phyloP scores from a whole-genome alignment of 2,888 invertebrate genomes.

The Hyposoter didymator region DNA sequence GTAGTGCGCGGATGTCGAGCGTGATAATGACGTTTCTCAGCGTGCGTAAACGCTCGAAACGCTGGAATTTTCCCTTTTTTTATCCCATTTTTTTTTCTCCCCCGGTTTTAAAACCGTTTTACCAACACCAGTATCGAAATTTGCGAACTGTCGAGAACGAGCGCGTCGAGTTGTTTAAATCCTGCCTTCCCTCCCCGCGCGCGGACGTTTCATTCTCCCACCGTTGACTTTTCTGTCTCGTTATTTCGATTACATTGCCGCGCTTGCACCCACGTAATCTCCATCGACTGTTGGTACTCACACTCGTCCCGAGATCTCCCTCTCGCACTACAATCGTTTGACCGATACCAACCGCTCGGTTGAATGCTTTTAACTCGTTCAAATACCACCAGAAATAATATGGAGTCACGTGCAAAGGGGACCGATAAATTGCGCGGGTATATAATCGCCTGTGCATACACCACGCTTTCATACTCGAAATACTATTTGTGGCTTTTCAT shows the following conservation, averaged over 20 bases:
- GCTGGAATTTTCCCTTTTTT: conserved; percentile 25
- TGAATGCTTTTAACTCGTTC: conserved; percentile 51
- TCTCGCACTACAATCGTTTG: conserved; percentile 25
- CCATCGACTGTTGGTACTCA: conserved; percentile 70
- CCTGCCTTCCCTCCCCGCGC: conserved; percentile 50
- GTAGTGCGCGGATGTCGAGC: conserved; percentile 33
- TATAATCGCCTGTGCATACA: conserved; percentile 12
- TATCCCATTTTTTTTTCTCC: not conserved
- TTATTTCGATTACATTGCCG: conserved; percentile 76
- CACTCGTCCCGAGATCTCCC: conserved; percentile 6
- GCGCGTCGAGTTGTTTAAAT: conserved; percentile 68
- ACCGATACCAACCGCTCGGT: conserved; percentile 20
- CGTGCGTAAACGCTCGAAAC: conserved; percentile 35
- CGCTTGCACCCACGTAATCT: conserved; percentile 74
- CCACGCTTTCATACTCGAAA: conserved; percentile 26
- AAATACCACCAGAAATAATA: conserved; percentile 49
- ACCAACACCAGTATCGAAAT: conserved; percentile 59
- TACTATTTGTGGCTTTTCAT: conserved; percentile 26
- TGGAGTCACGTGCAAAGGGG: conserved; percentile 4
- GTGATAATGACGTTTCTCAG: conserved; percentile 49
- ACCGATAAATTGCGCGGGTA: conserved; percentile 12
- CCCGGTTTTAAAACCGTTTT: conserved; percentile 23
- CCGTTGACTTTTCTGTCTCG: conserved; percentile 73
- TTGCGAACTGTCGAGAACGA: conserved; percentile 52
- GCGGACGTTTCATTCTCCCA: conserved; percentile 67